phyloP scores from a whole-genome alignment of 2,888 invertebrate genomes.

The Polyommatus icarus region DNA sequence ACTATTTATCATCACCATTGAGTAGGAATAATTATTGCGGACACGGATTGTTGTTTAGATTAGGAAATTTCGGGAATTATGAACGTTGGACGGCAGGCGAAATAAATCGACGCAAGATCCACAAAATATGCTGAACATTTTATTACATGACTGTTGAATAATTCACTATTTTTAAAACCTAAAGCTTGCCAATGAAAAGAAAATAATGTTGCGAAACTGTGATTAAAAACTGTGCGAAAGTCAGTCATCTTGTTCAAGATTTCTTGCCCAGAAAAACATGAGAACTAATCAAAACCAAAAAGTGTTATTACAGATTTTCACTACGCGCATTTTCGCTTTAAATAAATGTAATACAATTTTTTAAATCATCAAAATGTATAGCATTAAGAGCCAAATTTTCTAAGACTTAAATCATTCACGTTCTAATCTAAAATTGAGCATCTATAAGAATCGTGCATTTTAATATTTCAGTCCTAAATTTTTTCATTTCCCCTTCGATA shows the following conservation, averaged over 20 bases:
- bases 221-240: too few species aligned
- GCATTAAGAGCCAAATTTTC: background rate
- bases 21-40: background rate
- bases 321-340: too few species aligned
- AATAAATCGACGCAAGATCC: background rate
- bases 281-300: background rate
- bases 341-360: background rate
- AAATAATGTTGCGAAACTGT: too few species aligned
- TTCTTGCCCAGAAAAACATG: background rate
- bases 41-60: constrained; percentile 3
- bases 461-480: constrained; percentile 31
- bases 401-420: background rate
- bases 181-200: too few species aligned
- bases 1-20: constrained; percentile 7
- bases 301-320: too few species aligned
- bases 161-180: too few species aligned
- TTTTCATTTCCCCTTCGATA: constrained; percentile 32
- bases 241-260: too few species aligned
- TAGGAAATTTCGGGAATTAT: background rate
- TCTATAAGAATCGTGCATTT: background rate
- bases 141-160: background rate
- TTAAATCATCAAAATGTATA: background rate
- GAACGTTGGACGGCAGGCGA: background rate
- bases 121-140: background rate
- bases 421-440: constrained; percentile 26